Evolutionary conservation across 2,113 vertebrate species (phyloP).

Genomic region (Colossoma macropomum): DNA sequence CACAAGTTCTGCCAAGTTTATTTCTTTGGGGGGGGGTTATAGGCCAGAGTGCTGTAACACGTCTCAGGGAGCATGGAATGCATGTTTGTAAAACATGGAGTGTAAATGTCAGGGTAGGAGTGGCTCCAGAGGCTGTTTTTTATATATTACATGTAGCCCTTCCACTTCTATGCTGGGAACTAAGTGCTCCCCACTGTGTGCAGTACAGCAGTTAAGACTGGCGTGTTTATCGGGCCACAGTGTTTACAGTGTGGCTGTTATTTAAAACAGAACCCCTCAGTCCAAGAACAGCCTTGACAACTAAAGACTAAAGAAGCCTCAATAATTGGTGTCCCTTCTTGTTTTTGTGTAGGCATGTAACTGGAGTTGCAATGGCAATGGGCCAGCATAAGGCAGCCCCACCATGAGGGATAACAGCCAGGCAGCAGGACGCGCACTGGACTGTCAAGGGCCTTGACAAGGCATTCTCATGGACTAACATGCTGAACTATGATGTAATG

Average conservation of each 20-base stretch:
- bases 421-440: conserved; percentile 36
- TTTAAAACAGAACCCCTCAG: neutral
- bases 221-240: conserved; percentile 41
- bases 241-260: conserved; percentile 16
- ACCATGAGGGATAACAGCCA: conserved; percentile 47
- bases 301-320: conserved; percentile 34
- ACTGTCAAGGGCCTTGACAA: conserved; percentile 13
- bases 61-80: conserved; percentile 60
- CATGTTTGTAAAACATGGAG: conserved; percentile 23
- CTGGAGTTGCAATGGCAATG: conserved; percentile 44
- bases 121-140: neutral
- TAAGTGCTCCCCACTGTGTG: conserved; percentile 52
- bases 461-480: neutral
- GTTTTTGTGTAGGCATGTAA: conserved; percentile 75
- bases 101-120: conserved; percentile 52
- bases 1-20: neutral
- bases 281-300: conserved; percentile 60
- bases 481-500: conserved; percentile 43
- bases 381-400: conserved; percentile 58
- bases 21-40: neutral
- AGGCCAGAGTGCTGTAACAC: conserved; percentile 60
- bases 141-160: neutral
- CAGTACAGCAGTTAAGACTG: conserved; percentile 6
- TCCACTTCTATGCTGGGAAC: conserved; percentile 5
- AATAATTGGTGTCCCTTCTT: conserved; percentile 58